These are phyloP conservation scores for Mus minutoides DNA, from an alignment of 2,797 vertebrate species.

Conservation along the genomic window DNA sequence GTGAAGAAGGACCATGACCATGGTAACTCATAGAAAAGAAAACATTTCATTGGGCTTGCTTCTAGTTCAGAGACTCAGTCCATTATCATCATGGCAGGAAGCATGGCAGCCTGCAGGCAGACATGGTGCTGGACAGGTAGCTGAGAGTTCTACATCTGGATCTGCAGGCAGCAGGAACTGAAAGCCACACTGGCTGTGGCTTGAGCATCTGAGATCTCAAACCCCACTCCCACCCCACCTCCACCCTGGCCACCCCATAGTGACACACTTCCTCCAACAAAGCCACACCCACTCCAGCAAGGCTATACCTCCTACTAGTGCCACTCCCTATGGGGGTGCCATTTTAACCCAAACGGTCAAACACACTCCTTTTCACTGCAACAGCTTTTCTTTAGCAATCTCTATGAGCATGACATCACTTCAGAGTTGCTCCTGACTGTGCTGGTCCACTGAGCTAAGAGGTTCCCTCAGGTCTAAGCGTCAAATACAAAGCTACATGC, in stretches of 20 bases:
- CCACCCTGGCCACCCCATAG: not conserved
- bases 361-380: slow-evolving; percentile 5
- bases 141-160: not conserved
- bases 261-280: not conserved
- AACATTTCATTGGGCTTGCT: not conserved
- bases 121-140: not conserved
- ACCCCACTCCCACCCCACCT: not conserved
- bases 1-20: not conserved
- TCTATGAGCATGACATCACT: not conserved
- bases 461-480: not conserved
- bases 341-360: not conserved
- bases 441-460: not conserved
- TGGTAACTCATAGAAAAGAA: not conserved
- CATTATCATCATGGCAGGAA: not conserved
- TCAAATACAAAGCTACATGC: not conserved
- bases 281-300: not conserved
- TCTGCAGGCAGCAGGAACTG: not conserved
- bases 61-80: not conserved
- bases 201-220: not conserved
- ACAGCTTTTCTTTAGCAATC: slow-evolving; percentile 40
- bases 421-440: not conserved
- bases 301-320: not conserved
- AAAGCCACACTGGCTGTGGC: not conserved
- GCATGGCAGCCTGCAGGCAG: not conserved
- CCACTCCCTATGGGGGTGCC: not conserved